These are phyloP conservation scores for Chiroxiphia lanceolata DNA, from an alignment of 2,797 vertebrate species.

Conservation along the genomic window DNA sequence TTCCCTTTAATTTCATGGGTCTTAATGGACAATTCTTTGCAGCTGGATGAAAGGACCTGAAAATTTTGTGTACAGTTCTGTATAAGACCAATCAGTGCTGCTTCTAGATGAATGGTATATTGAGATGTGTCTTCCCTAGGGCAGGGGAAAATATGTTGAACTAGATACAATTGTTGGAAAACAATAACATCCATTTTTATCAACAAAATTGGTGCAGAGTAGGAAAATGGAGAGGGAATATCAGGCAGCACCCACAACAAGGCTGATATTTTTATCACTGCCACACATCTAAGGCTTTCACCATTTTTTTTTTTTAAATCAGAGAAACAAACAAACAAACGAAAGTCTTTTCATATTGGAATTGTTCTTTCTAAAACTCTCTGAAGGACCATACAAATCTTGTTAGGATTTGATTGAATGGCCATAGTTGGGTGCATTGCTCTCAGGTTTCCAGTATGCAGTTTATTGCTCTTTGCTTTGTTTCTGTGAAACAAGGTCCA, in stretches of 20 bases:
- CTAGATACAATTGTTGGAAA: not conserved
- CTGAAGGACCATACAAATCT: not conserved
- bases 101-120: not conserved
- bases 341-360: not conserved
- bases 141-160: not conserved
- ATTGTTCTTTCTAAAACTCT: not conserved
- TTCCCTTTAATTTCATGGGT: not conserved
- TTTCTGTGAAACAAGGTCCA: constrained; percentile 11
- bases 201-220: constrained; percentile 13
- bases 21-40: not conserved
- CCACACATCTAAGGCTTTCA: not conserved
- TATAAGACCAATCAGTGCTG: not conserved
- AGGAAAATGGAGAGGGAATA: constrained; percentile 38
- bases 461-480: not conserved
- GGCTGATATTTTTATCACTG: not conserved
- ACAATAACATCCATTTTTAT: not conserved
- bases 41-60: not conserved
- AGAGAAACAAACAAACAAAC: not conserved
- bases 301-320: not conserved
- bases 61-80: not conserved
- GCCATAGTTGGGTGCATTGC: not conserved
- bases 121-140: not conserved
- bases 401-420: constrained; percentile 41
- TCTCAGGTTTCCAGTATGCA: not conserved
- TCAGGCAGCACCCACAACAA: not conserved